Conservation (phyloP, 1,140 invertebrate genomes). For the Charaxes varanes region DNA sequence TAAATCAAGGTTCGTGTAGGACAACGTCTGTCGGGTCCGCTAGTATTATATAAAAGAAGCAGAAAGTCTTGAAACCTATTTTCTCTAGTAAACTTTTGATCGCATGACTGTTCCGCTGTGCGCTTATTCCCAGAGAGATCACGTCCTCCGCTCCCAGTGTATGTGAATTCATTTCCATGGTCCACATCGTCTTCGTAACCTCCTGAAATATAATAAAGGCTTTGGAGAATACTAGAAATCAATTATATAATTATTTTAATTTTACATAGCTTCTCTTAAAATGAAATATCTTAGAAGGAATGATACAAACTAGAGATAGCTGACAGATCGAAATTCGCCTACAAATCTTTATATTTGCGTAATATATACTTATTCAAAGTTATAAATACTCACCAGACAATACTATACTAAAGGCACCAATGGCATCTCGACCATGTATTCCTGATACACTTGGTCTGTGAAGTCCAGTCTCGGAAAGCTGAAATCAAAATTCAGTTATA, state of each 20-base stretch:
- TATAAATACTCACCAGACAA: constrained; percentile 78
- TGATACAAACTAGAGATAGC: too few relatives aligned
- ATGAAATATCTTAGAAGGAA: too few relatives aligned
- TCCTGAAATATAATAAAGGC: too few relatives aligned
- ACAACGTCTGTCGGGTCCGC: too few relatives aligned
- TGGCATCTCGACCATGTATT: constrained; percentile 86
- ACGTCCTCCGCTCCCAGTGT: constrained; percentile 89
- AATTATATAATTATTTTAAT: not conserved
- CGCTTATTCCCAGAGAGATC: constrained; percentile 90
- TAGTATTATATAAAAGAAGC: too few relatives aligned
- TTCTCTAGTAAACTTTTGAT: constrained; percentile 85
- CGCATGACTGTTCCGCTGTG: constrained; percentile 86
- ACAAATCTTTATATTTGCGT: too few relatives aligned
- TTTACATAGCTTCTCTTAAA: too few relatives aligned
- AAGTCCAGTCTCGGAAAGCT: constrained; percentile 88
- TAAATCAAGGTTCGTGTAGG: too few relatives aligned
- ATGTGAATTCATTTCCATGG: constrained; percentile 87
- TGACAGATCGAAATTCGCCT: too few relatives aligned
- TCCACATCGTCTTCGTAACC: constrained; percentile 93
- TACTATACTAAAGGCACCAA: constrained; percentile 90
- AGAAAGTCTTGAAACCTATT: constrained; percentile 80
- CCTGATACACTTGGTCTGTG: constrained; percentile 89
- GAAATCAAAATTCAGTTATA: too few relatives aligned
- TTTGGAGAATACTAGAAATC: constrained; percentile 1
- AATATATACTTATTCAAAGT: too few relatives aligned